Evolutionary conservation across 2,113 vertebrate genomes (phyloP), one percentile per base, ranked within the genome.

Genomic region (Camelus bactrianus): DNA sequence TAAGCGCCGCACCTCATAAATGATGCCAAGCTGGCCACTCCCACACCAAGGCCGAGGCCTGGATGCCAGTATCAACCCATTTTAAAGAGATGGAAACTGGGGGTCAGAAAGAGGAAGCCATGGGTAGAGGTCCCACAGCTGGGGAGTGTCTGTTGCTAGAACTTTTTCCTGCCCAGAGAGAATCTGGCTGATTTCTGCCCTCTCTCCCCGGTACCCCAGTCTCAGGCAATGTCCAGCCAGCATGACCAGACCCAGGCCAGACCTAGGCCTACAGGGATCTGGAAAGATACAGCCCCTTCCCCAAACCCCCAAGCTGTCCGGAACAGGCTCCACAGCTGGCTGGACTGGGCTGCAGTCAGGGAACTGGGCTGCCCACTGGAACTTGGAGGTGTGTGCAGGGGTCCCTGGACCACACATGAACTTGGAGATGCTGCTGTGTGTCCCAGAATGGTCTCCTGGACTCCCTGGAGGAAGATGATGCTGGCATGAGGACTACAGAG

Each of bases 1-100:
- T 2, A 5, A 35, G 22, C 0, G 2, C 38, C 7, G 3, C n/a
- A n/a, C 26, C 2, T 35, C 2, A 6, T 12, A 28, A 17, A 56
- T 8, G 28, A 26, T 0, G 46, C 19, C 50, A 35, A 7, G 5
- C 54, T 16, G 72, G 22, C 38, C 73, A 9, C 72, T 20, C 11
- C n/a, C 22, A 4, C 9, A 10, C 5, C 58, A n/a, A 28, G 38
- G 1, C 50, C 24, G 9, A 38, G 52, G 3, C 11, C 7, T 32
- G 62, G 28, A 42, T 14, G 11, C 28, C 17, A 13, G 35, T 8
- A 10, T 62, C 24, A 14, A 46, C 69, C 73, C 42, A 13, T 79
- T 82, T 89, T 30, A 62, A 50, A 77, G 67, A 83, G 42, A 5
- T 24, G 14, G 46, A 76, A 80, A 81, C 70, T 24, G 94, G 86